phyloP scores from a whole-genome alignment of 2,888 invertebrate genomes.

The Amblyteles armatorius region DNA sequence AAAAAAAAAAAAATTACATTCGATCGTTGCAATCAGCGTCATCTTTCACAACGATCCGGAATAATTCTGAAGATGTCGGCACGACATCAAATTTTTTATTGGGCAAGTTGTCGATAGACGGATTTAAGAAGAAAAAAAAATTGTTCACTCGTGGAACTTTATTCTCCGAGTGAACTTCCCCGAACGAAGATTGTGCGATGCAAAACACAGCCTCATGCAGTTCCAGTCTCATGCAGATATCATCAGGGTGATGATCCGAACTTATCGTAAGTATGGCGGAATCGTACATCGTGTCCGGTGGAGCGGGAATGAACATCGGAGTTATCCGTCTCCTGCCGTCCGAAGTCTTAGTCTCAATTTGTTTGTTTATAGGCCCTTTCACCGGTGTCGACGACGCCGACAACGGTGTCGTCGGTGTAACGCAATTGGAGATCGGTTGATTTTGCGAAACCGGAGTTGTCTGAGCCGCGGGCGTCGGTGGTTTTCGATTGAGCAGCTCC shows the following conservation, averaged over 20 bases:
- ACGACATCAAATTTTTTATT: no score
- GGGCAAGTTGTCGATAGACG: no score
- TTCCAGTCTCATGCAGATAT: no score
- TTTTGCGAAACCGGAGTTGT: constrained; percentile 65
- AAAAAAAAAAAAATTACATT: not conserved
- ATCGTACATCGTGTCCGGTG: constrained; percentile 87
- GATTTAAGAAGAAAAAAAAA: no score
- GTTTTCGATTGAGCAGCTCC: constrained; percentile 84
- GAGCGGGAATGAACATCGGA: constrained; percentile 95
- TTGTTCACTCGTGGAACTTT: no score
- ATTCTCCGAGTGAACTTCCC: no score
- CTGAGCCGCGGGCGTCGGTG: constrained; percentile 71
- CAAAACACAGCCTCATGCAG: no score
- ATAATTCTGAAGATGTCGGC: no score
- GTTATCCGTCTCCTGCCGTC: constrained; percentile 98
- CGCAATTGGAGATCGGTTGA: constrained; percentile 63
- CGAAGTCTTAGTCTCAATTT: constrained; percentile 96
- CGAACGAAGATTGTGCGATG: no score
- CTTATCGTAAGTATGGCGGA: not conserved
- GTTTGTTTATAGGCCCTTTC: constrained; percentile 92
- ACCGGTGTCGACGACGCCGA: constrained; percentile 80
- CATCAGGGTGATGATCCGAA: no score
- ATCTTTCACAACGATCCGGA: not conserved
- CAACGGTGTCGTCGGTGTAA: constrained; percentile 66
- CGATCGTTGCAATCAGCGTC: not conserved